These are phyloP conservation scores for Brachionus rubens DNA, from an alignment of 1,140 invertebrate genomes.

Conservation along the genomic window DNA sequence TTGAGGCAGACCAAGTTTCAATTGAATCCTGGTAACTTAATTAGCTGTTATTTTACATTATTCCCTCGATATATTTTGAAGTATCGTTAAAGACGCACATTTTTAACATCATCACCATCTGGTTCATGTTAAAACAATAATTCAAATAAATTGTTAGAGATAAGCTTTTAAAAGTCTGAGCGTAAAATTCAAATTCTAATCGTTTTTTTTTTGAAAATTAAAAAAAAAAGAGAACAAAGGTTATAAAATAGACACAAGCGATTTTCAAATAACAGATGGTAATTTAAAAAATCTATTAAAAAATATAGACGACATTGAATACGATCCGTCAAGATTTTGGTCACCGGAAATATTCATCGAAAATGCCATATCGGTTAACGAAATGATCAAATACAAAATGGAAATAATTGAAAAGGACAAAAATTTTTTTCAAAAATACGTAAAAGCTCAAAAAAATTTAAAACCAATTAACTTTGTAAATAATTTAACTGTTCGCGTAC, in stretches of 20 bases:
- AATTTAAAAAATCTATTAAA: constrained; percentile 44
- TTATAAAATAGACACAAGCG: neutral
- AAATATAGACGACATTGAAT: constrained; percentile 36
- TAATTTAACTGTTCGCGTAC: constrained; percentile 15
- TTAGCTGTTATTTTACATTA: too few relatives aligned
- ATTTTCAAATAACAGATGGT: neutral
- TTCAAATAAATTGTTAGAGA: too few relatives aligned
- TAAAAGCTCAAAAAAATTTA: neutral
- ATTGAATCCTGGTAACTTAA: too few relatives aligned
- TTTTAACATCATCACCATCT: too few relatives aligned
- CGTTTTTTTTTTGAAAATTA: constrained; percentile 1
- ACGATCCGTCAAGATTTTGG: constrained; percentile 25
- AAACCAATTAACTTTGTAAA: neutral
- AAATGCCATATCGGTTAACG: constrained; percentile 7
- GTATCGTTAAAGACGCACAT: too few relatives aligned
- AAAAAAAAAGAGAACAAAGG: neutral
- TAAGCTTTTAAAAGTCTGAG: too few relatives aligned
- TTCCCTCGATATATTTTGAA: too few relatives aligned
- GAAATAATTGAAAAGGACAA: constrained; percentile 44
- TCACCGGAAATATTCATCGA: constrained; percentile 40
- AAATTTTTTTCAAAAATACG: constrained; percentile 4
- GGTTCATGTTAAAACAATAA: too few relatives aligned
- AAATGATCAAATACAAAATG: constrained; percentile 35
- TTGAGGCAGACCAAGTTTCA: too few relatives aligned
- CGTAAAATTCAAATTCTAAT: neutral